Base-by-base conservation (phyloP, 2,113 vertebrate genomes). In the Aleadryas rufinucha region DNA sequence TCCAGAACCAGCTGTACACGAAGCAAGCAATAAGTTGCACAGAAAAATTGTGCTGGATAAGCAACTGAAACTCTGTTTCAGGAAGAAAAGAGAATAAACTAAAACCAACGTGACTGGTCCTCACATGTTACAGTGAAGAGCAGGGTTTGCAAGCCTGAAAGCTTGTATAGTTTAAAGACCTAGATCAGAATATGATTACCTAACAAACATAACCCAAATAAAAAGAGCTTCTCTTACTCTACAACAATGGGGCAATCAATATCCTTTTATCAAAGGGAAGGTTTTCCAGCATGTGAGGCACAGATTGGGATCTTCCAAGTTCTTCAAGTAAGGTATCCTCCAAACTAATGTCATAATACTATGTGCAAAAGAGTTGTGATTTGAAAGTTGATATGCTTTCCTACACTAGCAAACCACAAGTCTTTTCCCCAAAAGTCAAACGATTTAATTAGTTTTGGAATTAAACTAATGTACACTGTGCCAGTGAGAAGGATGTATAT, bases 341-440 rank as follows among this genome's bases (percentile, higher is more conserved):
- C 64, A 60, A 81, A 60, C 6, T 14, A 50, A 60, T 5, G 44
- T 79, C 8, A 49, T 21, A 45, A 68, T 4, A 52, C 8, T 44
- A 3, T 2, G 3, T 14, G 37, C 13, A 30, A 4, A 60, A 44
- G 5, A 39, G 1, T 4, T 52, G 31, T 4, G 3, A 39, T 82
- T 80, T 31, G 45, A 47, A 41, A 69, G 26, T 5, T 10, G 0
- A 16, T 27, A 63, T 2, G 13, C 9, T 39, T 84, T 77, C 17
- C n/a, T 30, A 66, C 5, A 10, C 21, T 16, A 60, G 31, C 12
- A 82, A 82, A 78, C 4, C 10, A 54, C 1, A 0, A 7, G 13
- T 3, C 6, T 77, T 52, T 69, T 69, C 12, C 17, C 13, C 9
- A n/a, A 57, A 83, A 86, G 19, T 16, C 13, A 12, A 64, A 54